Evolutionary conservation across 2,888 invertebrate genomes (phyloP), one percentile per base, ranked within the genome.

Genomic region (Xestobium rufovillosum): DNA sequence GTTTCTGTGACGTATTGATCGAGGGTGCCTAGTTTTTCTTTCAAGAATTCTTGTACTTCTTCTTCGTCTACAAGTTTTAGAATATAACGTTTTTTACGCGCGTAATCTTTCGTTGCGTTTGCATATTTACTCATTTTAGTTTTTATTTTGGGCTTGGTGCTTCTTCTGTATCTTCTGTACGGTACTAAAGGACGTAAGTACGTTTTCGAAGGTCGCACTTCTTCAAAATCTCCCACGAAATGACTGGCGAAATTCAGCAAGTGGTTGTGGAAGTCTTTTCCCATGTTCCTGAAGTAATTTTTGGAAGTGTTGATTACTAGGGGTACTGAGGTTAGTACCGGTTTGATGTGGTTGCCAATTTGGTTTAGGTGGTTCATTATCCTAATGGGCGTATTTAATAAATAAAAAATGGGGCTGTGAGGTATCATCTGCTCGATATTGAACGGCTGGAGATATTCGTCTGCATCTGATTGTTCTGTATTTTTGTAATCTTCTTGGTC

Each of bases 371-470:
- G 53, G 28, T 50, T 50, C 9, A 62, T 32, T 28, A 61, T 45
- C 31, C 53, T 48, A 11, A 61, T 46, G 1, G 65, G 65, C 2
- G 61, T 50, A 14, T 56, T 57, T 4, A 64, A 30, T 4, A 63
- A 34, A 31, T 56, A 52, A 14, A 56, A 50, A 3, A 63, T 42
- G 0, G 63, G 63, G 23, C 56, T 55, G 3, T 40, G 14, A 9
- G 37, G 16, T 11, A 42, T 4, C 4, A 33, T 39, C 31, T 45
- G 48, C 14, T 48, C 47, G 34, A 40, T 39, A 38, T 50, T 39
- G 8, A 43, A 33, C 3, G 43, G 43, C 36, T 27, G 32, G 8
- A 42, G 25, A 26, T 16, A 38, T 8, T 42, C 42, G 12, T 34
- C 6, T 4, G 13, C 11, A 19, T 25, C 11, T 11, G 4, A 15